Evolutionary conservation across 2,888 invertebrate species (phyloP).

Genomic region (Zygogramma bicolorata): DNA sequence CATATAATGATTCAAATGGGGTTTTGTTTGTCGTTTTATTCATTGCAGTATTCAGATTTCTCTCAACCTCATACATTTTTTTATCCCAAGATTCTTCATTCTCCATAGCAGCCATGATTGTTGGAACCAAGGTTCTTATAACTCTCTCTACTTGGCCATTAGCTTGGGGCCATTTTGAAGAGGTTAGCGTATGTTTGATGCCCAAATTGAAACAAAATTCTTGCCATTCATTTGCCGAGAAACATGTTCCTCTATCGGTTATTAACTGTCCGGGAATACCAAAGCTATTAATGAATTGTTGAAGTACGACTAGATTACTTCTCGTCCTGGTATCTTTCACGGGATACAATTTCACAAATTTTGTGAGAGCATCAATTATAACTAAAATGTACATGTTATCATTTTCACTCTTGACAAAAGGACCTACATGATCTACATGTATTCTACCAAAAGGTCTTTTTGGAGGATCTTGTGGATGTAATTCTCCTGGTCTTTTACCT

Average conservation of each 20-base stretch:
- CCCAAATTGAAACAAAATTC: too few relatives aligned
- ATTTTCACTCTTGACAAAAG: slow-evolving; percentile 25
- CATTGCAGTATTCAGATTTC: background rate
- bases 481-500: slow-evolving; percentile 36
- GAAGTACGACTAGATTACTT: slow-evolving; percentile 28
- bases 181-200: too few relatives aligned
- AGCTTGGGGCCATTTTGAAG: too few relatives aligned
- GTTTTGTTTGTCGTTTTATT: background rate
- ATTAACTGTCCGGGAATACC: too few relatives aligned
- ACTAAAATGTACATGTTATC: slow-evolving; percentile 33
- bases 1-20: background rate
- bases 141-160: too few relatives aligned
- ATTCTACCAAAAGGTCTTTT: slow-evolving; percentile 39
- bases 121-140: too few relatives aligned
- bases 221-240: too few relatives aligned
- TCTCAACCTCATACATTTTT: background rate
- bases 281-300: slow-evolving; percentile 35
- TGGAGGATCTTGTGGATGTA: slow-evolving; percentile 36
- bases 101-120: too few relatives aligned
- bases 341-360: slow-evolving; percentile 34
- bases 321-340: slow-evolving; percentile 30
- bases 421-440: slow-evolving; percentile 41
- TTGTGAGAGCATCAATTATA: slow-evolving; percentile 36
- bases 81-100: too few relatives aligned
- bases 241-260: too few relatives aligned